These are phyloP conservation scores for Paralvinella palmiformis DNA, from an alignment of 1,140 invertebrate species.

Conservation along the genomic window DNA sequence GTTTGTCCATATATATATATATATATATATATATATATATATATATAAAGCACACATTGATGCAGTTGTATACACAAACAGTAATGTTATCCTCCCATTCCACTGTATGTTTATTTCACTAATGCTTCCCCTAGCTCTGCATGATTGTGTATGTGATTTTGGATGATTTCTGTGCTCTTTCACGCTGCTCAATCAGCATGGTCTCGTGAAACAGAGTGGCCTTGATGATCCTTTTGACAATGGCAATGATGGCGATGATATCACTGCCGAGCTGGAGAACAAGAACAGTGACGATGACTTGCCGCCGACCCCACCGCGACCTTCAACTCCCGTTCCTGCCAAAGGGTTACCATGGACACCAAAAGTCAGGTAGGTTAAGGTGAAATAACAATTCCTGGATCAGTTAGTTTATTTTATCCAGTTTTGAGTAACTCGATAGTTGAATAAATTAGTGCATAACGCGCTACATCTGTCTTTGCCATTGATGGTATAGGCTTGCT, in stretches of 20 bases:
- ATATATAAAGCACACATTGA: no score
- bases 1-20: no score
- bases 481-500: no score
- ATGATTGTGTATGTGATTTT: background rate
- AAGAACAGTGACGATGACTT: conserved; percentile 39
- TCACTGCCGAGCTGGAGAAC: conserved; percentile 23
- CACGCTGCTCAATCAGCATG: conserved; percentile 50
- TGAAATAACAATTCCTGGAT: no score
- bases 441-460: no score
- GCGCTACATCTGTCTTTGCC: no score
- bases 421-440: no score
- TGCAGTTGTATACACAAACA: no score
- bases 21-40: no score
- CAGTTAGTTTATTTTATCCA: no score
- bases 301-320: conserved; percentile 22
- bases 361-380: conserved; percentile 64
- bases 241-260: conserved; percentile 23
- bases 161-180: background rate
- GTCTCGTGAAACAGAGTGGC: conserved; percentile 87
- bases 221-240: conserved; percentile 71
- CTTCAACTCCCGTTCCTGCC: conserved; percentile 29
- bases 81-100: background rate
- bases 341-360: conserved; percentile 84
- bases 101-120: background rate
- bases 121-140: conserved; percentile 17